Percentiles rank a stretch among this genome's conserved stretches.
phyloP scores from a whole-genome alignment of 2,113 vertebrate genomes.

The Elephantulus edwardii region DNA sequence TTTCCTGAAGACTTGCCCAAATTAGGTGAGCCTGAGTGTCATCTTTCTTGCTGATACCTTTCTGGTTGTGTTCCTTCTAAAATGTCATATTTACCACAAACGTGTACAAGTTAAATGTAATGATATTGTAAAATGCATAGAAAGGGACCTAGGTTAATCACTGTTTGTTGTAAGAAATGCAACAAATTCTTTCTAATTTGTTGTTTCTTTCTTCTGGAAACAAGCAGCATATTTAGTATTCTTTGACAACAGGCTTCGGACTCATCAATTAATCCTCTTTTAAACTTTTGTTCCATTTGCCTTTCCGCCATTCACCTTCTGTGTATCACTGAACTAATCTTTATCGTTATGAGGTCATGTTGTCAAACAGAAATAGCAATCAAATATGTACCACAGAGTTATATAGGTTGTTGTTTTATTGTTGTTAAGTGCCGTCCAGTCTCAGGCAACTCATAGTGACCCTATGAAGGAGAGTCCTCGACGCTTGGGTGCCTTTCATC shows the following conservation, averaged over 20 bases:
- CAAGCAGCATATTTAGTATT: neutral
- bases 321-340: neutral
- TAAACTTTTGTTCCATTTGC: neutral
- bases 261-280: neutral
- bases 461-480: too few relatives aligned
- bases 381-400: neutral
- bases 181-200: too few relatives aligned
- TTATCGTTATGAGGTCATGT: neutral
- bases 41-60: neutral
- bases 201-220: neutral
- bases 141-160: too few relatives aligned
- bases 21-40: neutral
- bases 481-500: too few relatives aligned
- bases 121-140: too few relatives aligned
- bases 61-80: neutral
- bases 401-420: too few relatives aligned
- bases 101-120: too few relatives aligned
- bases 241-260: neutral
- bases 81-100: too few relatives aligned
- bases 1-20: neutral
- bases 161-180: too few relatives aligned
- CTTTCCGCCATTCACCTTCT: neutral
- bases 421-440: too few relatives aligned
- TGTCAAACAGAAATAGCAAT: neutral
- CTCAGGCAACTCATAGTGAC: too few relatives aligned